Conservation (phyloP, 2,888 invertebrate species). For the Cyaniris semiargus region DNA sequence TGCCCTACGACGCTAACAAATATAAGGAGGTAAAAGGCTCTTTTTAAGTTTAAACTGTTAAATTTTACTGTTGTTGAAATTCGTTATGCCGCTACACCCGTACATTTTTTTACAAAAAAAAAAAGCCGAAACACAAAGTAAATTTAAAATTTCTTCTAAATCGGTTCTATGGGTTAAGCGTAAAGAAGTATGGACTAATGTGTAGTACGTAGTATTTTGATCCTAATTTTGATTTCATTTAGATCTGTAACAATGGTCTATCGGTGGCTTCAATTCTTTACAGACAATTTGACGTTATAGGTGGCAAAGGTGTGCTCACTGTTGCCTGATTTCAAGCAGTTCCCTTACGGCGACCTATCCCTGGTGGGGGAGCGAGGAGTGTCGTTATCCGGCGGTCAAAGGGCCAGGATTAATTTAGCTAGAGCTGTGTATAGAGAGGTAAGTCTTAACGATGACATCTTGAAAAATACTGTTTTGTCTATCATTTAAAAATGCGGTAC, state of each 20-base stretch:
- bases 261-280: background rate
- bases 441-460: constrained; percentile 47
- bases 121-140: no score
- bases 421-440: constrained; percentile 88
- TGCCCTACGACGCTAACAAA: constrained; percentile 79
- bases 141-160: no score
- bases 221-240: background rate
- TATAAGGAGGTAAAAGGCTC: constrained; percentile 78
- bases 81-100: no score
- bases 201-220: background rate
- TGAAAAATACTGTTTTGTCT: no score
- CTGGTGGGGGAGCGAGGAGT: constrained; percentile 91
- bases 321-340: constrained; percentile 84
- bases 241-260: background rate
- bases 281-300: constrained; percentile 48
- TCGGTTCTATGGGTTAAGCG: no score
- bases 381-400: constrained; percentile 91
- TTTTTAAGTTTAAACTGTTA: no score
- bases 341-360: constrained; percentile 88
- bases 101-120: no score
- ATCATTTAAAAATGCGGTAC: no score
- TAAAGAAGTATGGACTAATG: background rate
- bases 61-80: no score
- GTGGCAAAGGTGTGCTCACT: constrained; percentile 84
- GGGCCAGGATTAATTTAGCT: constrained; percentile 89